A percentile compares a stretch with the other conserved stretches of the same genome.
Evolutionary conservation across 2,113 vertebrate species (phyloP).

Genomic region (Corythoichthys haematopterus): DNA sequence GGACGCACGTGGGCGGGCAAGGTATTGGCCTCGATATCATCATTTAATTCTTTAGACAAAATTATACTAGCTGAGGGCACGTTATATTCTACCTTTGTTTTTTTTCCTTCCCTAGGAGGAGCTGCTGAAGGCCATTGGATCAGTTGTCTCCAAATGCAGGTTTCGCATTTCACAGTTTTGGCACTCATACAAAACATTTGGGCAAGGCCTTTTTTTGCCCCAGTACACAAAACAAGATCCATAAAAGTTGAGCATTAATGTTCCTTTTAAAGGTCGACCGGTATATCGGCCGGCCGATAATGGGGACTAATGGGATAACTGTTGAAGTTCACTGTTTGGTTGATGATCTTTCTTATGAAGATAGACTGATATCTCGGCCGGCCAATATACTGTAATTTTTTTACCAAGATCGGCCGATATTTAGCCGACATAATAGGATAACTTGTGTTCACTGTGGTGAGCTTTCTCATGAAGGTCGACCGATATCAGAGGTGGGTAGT

Average conservation of each 20-base stretch:
- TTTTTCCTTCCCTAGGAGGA: slow-evolving; percentile 79
- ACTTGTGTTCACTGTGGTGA: too few relatives aligned
- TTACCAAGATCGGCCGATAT: too few relatives aligned
- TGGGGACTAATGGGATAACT: too few relatives aligned
- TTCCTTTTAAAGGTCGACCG: too few relatives aligned
- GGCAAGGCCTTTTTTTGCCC: not conserved
- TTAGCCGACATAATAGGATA: too few relatives aligned
- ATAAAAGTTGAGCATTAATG: not conserved
- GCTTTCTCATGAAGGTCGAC: too few relatives aligned
- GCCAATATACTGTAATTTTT: too few relatives aligned
- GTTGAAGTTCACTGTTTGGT: too few relatives aligned
- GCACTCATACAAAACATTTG: not conserved
- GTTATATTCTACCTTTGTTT: not conserved
- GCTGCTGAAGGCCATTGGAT: slow-evolving; percentile 88
- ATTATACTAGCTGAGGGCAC: not conserved
- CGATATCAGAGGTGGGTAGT: too few relatives aligned
- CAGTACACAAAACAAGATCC: not conserved
- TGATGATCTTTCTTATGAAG: too few relatives aligned
- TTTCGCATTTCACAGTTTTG: slow-evolving; percentile 42
- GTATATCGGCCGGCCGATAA: too few relatives aligned
- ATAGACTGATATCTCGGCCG: too few relatives aligned
- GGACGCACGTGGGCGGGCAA: slow-evolving; percentile 96
- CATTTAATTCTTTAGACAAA: not conserved
- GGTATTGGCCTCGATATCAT: slow-evolving; percentile 63
- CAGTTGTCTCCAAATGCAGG: slow-evolving; percentile 86